Conservation (phyloP, 2,797 vertebrate species). For the Zenarchopterus dispar region DNA sequence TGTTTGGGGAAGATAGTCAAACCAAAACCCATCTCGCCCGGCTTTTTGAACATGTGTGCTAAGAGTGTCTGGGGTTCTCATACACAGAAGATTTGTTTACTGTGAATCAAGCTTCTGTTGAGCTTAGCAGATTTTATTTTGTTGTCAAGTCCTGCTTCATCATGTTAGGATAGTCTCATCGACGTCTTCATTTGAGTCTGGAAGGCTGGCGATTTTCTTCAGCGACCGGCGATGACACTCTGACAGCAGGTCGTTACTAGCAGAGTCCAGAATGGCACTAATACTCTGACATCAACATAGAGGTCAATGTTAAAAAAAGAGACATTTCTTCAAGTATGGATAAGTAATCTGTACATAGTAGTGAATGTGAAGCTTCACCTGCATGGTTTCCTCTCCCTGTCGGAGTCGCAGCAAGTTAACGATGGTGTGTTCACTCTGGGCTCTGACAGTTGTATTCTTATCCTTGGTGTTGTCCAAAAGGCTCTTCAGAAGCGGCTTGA, state of each 20-base stretch:
- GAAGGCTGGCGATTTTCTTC: conserved; percentile 90
- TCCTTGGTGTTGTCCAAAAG: conserved; percentile 99
- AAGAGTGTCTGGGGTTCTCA: conserved; percentile 58
- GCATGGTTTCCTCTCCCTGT: conserved; percentile 88
- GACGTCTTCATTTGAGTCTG: conserved; percentile 93
- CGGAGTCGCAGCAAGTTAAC: conserved; percentile 92
- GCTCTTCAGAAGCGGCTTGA: conserved; percentile 94
- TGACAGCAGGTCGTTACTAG: conserved; percentile 91
- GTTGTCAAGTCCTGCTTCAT: conserved; percentile 63
- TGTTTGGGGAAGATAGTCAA: conserved; percentile 21
- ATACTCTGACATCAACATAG: conserved; percentile 78
- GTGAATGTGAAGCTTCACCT: conserved; percentile 60
- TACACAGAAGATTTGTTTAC: conserved; percentile 42
- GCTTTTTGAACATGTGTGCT: conserved; percentile 42
- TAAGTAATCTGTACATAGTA: not conserved
- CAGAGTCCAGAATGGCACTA: conserved; percentile 90
- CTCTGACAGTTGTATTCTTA: conserved; percentile 96
- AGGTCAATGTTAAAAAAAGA: not conserved
- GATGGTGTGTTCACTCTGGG: conserved; percentile 96
- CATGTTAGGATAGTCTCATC: conserved; percentile 98
- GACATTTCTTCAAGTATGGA: not conserved
- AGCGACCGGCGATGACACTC: conserved; percentile 92
- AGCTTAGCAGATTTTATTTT: conserved; percentile 35
- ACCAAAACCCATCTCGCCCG: conserved; percentile 42
- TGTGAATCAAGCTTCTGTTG: conserved; percentile 33